Evolutionary conservation across 2,113 vertebrate genomes (phyloP).

Genomic region (Heterochromis multidens): DNA sequence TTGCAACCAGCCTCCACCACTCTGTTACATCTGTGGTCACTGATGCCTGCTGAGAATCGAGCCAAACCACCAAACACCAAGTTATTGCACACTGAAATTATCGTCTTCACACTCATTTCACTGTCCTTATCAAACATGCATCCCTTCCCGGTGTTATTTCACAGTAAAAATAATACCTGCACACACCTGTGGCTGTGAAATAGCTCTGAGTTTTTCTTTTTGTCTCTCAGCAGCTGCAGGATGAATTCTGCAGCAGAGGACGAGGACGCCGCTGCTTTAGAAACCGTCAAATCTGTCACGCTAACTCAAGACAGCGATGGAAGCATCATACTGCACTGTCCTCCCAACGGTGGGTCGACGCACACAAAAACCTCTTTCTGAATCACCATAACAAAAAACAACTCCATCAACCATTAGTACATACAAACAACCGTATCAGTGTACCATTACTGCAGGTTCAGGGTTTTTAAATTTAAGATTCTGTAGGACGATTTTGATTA

Average conservation of each 20-base stretch:
- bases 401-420: not conserved
- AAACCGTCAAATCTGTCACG: slow-evolving; percentile 89
- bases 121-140: no score
- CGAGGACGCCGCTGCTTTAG: slow-evolving; percentile 82
- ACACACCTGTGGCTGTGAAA: not conserved
- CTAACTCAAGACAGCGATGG: slow-evolving; percentile 92
- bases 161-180: not conserved
- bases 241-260: slow-evolving; percentile 93
- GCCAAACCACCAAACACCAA: no score
- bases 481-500: not conserved
- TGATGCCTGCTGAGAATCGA: no score
- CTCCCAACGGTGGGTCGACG: slow-evolving; percentile 79
- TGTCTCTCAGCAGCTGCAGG: slow-evolving; percentile 73
- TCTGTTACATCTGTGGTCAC: no score
- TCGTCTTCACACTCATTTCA: no score
- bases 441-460: not conserved
- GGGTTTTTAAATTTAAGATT: not conserved
- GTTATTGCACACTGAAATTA: no score
- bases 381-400: not conserved
- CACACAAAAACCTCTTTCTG: not conserved
- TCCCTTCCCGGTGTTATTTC: not conserved
- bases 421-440: no score
- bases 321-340: slow-evolving; percentile 92
- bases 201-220: not conserved
- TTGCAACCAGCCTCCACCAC: not conserved